Conservation (phyloP, 2,113 vertebrate species). For the Protobothrops flavoviridis region DNA sequence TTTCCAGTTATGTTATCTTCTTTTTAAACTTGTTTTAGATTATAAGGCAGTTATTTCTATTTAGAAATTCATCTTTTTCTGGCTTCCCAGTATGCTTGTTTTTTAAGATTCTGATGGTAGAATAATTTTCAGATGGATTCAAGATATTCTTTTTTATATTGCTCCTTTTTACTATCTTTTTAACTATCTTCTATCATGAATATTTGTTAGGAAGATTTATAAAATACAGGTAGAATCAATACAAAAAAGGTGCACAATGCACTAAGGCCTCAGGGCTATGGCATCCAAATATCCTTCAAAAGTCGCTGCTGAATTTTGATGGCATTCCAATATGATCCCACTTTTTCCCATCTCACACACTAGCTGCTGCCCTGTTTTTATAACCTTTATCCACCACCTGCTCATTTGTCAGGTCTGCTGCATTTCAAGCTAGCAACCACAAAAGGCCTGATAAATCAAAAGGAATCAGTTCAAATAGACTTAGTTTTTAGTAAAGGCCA, state of each 20-base stretch:
- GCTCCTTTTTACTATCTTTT: not conserved
- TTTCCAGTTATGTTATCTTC: not conserved
- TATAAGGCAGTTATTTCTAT: not conserved
- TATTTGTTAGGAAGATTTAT: not conserved
- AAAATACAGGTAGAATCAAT: not conserved
- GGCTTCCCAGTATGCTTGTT: not conserved
- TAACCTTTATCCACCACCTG: not conserved
- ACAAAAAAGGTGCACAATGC: not conserved
- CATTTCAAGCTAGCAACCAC: not conserved
- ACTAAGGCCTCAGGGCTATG: not conserved
- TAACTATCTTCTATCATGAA: not conserved
- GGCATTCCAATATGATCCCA: not conserved
- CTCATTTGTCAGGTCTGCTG: not conserved
- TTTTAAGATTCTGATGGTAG: not conserved
- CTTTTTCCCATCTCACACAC: not conserved
- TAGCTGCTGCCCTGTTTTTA: not conserved
- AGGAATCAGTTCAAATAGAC: not conserved
- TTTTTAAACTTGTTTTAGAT: not conserved
- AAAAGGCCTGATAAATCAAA: not conserved
- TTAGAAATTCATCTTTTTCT: not conserved
- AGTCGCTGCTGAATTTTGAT: not conserved
- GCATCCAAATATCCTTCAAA: not conserved
- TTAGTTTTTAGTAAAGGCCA: not conserved
- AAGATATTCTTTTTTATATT: not conserved
- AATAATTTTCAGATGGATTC: not conserved